Base-by-base conservation (phyloP, 2,113 vertebrate species). In the Dicaeum eximium region DNA sequence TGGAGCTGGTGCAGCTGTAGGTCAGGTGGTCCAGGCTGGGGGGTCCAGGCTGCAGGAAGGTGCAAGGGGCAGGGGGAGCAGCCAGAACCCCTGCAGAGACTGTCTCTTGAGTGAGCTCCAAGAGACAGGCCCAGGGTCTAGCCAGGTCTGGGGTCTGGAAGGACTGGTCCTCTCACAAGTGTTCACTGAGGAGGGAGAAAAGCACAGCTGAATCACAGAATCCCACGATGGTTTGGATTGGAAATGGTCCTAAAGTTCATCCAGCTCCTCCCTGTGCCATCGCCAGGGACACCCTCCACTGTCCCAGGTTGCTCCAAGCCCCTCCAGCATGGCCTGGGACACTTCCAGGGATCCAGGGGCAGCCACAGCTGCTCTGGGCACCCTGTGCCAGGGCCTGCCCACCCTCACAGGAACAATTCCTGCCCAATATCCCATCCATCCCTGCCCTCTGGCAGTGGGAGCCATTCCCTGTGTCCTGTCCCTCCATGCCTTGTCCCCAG, bases 161-260 rank as follows among this genome's bases (percentile, higher is more conserved):
- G 40, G 56, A 58, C 40, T 69, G 83, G 47, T 85, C 93, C 62
- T 72, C 82, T 97, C 91, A 97, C 80, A 97, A 70, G 71, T 97
- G 97, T 40, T 97, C 96, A 1, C 97, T 97, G 74, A 19, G 47
- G n/a, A 40, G 33, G 45, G 31, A 86, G 16, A 54, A 81, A 65
- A 44, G 37, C 7, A 15, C 3, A 3, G 48, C 15, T 45, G 27
- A 44, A 8, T 10, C 19, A 14, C 15, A 19, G 37, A 69, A 69
- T 23, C 21, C n/a, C 62, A 62, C 10, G 62, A 31, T 8, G 25
- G 22, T 42, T 54, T 61, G 21, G 12, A 12, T 6, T 19, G 25
- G 25, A 31, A 69, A 3, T 6, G 15, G 13, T 7, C 24, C 33
- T 30, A 15, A 54, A 67, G 40, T 8, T 19, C 62, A 61, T 16